These are phyloP conservation scores for Ptychobarbus kaznakovi DNA, from an alignment of 2,797 vertebrate species.

Conservation along the genomic window DNA sequence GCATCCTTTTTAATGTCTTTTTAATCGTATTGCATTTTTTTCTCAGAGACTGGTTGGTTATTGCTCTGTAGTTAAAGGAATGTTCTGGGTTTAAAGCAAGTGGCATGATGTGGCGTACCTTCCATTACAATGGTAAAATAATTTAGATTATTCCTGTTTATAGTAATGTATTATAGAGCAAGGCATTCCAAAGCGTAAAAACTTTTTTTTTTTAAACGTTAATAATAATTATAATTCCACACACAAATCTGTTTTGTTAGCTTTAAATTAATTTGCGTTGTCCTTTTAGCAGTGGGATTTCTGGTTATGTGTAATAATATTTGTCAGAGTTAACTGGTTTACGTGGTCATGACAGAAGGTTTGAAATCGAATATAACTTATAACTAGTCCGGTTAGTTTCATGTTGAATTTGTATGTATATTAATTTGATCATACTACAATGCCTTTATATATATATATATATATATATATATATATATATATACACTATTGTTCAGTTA, in stretches of 20 bases:
- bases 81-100: background rate
- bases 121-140: background rate
- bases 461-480: too few species aligned
- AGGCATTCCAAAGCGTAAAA: background rate
- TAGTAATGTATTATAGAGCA: background rate
- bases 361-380: too few species aligned
- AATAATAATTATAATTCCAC: background rate
- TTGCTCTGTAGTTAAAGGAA: slow-evolving; percentile 8
- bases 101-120: background rate
- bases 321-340: too few species aligned
- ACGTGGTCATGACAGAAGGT: too few species aligned
- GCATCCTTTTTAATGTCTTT: background rate
- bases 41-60: background rate
- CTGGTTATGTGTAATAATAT: background rate
- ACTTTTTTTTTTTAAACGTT: too few species aligned
- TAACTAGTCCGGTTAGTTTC: too few species aligned
- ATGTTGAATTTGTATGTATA: too few species aligned
- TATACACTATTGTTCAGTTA: background rate
- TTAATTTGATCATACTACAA: too few species aligned
- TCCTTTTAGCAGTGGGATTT: background rate
- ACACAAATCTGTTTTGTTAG: background rate
- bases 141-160: background rate
- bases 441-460: too few species aligned
- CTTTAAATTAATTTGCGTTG: background rate
- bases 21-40: background rate